Evolutionary conservation across 2,888 invertebrate genomes (phyloP).

Genomic region (Chrysolina haemoptera): DNA sequence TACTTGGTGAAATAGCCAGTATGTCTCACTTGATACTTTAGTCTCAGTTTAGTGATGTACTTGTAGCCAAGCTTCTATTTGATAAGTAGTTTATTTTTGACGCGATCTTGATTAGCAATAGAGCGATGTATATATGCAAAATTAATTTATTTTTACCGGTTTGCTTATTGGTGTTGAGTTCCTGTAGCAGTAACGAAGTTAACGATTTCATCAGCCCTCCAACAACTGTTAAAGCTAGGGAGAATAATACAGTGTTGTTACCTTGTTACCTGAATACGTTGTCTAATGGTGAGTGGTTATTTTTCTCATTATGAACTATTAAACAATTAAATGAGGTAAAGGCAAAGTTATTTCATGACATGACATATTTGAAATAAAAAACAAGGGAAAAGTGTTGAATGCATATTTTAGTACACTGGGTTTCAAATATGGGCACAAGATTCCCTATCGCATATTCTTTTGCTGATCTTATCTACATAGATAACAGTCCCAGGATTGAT

Average conservation of each 20-base stretch:
- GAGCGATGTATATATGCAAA: slow-evolving; percentile 22
- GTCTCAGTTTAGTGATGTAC: slow-evolving; percentile 3
- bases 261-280: slow-evolving; percentile 82
- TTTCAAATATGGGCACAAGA: no score
- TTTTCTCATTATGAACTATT: neutral
- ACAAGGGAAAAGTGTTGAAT: neutral
- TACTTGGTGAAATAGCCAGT: slow-evolving; percentile 41
- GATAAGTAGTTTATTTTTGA: slow-evolving; percentile 12
- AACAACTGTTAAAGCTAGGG: slow-evolving; percentile 82
- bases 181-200: slow-evolving; percentile 37
- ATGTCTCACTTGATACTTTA: slow-evolving; percentile 13
- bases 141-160: slow-evolving; percentile 23
- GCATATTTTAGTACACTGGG: no score
- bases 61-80: slow-evolving; percentile 3
- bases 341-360: neutral
- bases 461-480: no score
- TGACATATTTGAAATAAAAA: neutral
- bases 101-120: slow-evolving; percentile 1
- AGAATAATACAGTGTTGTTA: slow-evolving; percentile 83
- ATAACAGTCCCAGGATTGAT: no score
- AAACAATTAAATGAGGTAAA: no score
- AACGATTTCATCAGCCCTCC: slow-evolving; percentile 78
- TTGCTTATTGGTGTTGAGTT: slow-evolving; percentile 33
- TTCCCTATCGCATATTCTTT: no score
- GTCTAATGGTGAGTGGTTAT: slow-evolving; percentile 72